phyloP scores from a whole-genome alignment of 2,888 invertebrate species.

The Chydorus sphaericus region DNA sequence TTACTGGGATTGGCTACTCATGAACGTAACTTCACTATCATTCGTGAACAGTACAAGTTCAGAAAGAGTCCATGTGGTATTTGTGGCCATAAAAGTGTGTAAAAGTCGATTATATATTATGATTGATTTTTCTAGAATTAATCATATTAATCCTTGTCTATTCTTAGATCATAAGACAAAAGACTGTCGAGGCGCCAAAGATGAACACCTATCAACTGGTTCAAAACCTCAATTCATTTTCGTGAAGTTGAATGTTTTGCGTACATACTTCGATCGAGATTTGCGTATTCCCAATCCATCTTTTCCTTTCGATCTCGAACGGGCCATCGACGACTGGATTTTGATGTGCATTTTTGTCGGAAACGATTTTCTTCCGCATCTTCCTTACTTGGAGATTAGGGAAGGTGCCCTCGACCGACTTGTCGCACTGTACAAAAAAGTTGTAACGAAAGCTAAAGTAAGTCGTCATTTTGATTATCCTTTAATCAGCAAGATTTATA shows the following conservation, averaged over 20 bases:
- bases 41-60: slow-evolving; percentile 94
- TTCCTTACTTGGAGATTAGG: slow-evolving; percentile 92
- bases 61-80: slow-evolving; percentile 91
- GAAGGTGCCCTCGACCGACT: slow-evolving; percentile 93
- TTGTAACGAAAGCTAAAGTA: slow-evolving; percentile 78
- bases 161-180: slow-evolving; percentile 75
- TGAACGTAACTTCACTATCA: slow-evolving; percentile 97
- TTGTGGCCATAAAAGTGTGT: slow-evolving; percentile 51
- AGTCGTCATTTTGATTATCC: slow-evolving; percentile 20
- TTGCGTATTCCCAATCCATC: slow-evolving; percentile 78
- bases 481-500: not conserved
- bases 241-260: slow-evolving; percentile 76
- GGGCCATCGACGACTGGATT: slow-evolving; percentile 94
- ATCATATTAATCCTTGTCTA: not conserved
- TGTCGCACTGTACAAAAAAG: slow-evolving; percentile 81
- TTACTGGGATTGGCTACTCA: slow-evolving; percentile 98
- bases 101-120: not conserved
- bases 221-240: slow-evolving; percentile 78
- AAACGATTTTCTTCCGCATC: slow-evolving; percentile 95
- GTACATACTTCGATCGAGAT: slow-evolving; percentile 86
- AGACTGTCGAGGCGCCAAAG: slow-evolving; percentile 64
- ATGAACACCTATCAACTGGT: slow-evolving; percentile 33
- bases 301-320: slow-evolving; percentile 88
- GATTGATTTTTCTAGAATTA: not conserved
- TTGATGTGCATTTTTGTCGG: slow-evolving; percentile 99